phyloP scores from a whole-genome alignment of 2,113 vertebrate genomes.

The Oncorhynchus nerka region DNA sequence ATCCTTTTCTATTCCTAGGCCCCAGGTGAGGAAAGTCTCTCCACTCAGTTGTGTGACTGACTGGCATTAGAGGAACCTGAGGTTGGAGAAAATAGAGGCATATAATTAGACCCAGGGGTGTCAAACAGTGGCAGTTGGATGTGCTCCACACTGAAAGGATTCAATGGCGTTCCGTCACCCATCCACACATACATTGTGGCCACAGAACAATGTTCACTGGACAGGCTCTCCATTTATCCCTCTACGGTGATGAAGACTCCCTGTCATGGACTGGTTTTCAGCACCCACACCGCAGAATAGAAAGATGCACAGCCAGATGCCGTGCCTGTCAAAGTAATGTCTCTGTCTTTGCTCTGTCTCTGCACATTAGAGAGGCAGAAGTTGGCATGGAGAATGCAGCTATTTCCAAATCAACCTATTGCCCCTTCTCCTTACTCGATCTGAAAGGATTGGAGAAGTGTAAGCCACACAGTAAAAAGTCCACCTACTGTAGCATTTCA shows the following conservation, averaged over 20 bases:
- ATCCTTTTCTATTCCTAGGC: conserved; percentile 3
- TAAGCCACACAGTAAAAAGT: no score
- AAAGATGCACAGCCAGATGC: no score
- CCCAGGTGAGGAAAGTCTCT: conserved; percentile 10
- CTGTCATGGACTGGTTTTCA: conserved; percentile 4
- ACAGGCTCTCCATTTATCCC: background rate
- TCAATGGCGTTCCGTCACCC: conserved; percentile 29
- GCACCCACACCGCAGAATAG: no score
- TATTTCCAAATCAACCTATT: no score
- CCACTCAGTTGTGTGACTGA: conserved; percentile 10
- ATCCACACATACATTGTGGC: conserved; percentile 14
- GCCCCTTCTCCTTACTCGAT: no score
- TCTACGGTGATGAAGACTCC: conserved; percentile 18
- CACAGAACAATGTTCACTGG: conserved; percentile 22
- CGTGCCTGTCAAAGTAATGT: no score
- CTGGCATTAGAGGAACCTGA: conserved; percentile 15
- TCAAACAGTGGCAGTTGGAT: conserved; percentile 22
- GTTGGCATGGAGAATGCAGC: no score
- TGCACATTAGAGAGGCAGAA: no score
- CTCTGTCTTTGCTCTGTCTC: no score
- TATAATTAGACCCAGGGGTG: conserved; percentile 13
- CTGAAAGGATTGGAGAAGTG: no score
- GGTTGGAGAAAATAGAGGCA: background rate
- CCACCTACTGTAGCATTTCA: no score
- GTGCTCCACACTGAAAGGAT: conserved; percentile 10